Percentiles rank a stretch among this genome's conserved stretches.
phyloP scores from a whole-genome alignment of 1,140 invertebrate genomes.

The Agrypnia vestita region DNA sequence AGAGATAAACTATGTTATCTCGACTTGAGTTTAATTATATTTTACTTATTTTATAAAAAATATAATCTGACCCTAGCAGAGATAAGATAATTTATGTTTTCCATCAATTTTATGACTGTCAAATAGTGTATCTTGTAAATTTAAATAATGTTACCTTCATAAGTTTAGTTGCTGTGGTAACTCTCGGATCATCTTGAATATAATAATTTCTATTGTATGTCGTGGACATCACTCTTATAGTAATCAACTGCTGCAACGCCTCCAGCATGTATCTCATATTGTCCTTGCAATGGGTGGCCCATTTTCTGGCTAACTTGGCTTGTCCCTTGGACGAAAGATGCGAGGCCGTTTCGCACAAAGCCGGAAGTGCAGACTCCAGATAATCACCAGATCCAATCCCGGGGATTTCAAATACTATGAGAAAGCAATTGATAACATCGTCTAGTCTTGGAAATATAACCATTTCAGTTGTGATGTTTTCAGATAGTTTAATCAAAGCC shows the following conservation, averaged over 20 bases:
- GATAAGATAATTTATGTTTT: too few relatives aligned
- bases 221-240: slow-evolving; percentile 84
- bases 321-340: slow-evolving; percentile 78
- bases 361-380: slow-evolving; percentile 86
- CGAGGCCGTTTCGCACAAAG: slow-evolving; percentile 85
- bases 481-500: slow-evolving; percentile 83
- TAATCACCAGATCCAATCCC: slow-evolving; percentile 84
- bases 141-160: slow-evolving; percentile 77
- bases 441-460: slow-evolving; percentile 72
- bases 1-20: too few relatives aligned
- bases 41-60: too few relatives aligned
- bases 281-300: slow-evolving; percentile 82
- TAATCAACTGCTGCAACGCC: slow-evolving; percentile 91
- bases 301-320: slow-evolving; percentile 84
- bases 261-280: slow-evolving; percentile 83
- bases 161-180: slow-evolving; percentile 87
- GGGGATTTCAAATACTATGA: slow-evolving; percentile 92
- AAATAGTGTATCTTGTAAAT: too few relatives aligned
- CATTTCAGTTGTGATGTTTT: slow-evolving; percentile 83
- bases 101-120: too few relatives aligned
- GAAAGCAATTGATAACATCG: slow-evolving; percentile 82
- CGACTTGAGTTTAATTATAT: too few relatives aligned
- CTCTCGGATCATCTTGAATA: slow-evolving; percentile 88
- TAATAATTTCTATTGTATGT: slow-evolving; percentile 82
- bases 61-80: too few relatives aligned